phyloP scores from a whole-genome alignment of 2,113 vertebrate species.

The Callaeas wilsoni region DNA sequence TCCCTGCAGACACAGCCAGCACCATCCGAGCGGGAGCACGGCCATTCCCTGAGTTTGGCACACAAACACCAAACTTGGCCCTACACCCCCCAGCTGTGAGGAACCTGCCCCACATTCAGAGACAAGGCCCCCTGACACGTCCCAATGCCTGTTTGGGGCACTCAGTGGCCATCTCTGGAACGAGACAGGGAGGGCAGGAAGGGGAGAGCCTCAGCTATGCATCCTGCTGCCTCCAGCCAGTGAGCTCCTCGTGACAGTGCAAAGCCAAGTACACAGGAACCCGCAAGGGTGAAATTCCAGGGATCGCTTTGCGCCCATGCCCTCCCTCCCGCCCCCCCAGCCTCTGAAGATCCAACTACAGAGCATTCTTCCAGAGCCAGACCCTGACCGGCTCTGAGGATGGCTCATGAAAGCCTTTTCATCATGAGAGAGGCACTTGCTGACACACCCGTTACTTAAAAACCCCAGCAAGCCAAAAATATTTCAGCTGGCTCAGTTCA shows the following conservation, averaged over 20 bases:
- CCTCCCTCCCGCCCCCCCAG: neutral
- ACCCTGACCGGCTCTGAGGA: neutral
- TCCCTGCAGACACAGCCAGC: neutral
- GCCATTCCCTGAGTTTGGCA: neutral
- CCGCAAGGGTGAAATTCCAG: constrained; percentile 22
- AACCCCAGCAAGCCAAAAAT: constrained; percentile 50
- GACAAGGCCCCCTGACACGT: neutral
- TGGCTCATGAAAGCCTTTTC: constrained; percentile 9
- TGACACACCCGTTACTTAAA: constrained; percentile 59
- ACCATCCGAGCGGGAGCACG: rapidly evolving
- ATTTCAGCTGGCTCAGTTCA: neutral
- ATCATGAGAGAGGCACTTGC: constrained; percentile 24
- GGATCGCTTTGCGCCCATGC: neutral
- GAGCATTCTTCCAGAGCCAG: constrained; percentile 29
- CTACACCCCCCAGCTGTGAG: rapidly evolving
- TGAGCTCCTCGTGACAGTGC: neutral
- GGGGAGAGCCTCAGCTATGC: neutral
- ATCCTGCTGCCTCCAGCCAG: neutral
- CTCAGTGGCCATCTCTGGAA: neutral
- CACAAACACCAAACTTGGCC: neutral
- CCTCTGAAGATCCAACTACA: constrained; percentile 10
- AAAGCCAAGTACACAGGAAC: neutral
- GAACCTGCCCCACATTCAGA: neutral
- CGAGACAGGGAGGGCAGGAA: neutral
- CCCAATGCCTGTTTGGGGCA: rapidly evolving